Base-by-base conservation (phyloP, 2,797 vertebrate species). In the Epinephelus malabaricus region DNA sequence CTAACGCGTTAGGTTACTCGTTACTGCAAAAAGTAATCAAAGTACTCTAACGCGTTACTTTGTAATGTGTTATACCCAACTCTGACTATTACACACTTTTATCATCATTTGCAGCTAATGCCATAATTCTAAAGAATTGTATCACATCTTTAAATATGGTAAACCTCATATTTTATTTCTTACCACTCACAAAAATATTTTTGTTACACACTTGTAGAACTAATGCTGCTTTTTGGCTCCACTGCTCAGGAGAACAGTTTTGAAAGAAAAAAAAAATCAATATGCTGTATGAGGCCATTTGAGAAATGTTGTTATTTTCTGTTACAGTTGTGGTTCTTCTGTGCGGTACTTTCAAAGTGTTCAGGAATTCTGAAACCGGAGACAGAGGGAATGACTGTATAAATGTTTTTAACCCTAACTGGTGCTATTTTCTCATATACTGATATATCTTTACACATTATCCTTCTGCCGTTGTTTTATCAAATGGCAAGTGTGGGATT, bases 261-360 rank as follows among this genome's bases (percentile, higher is more conserved):
- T 23, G 27, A 27, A 14, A 66, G 45, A 76, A 58, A 45, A 59
- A 18, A 18, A 25, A 68, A 67, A 62, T 59, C 38, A 67, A 54
- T 63, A 54, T 34, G 10, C 50, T 77, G 21, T 19, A 64, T 53
- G 10, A 59, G 27, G 27, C 67, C 2, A 1, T 63, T 58, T 58
- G 19, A 67, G 15, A 34, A 15, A 55, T 43, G 8, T 66, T 49
- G 30, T 75, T 21, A 71, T 75, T 30, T 40, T 78, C 65, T 23
- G 14, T n/a, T 19, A 15, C 56, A 64, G 53, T 54, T 56, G 15
- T 34, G 10, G 10, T 60, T 73, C 11, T 46, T 45, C 8, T 70
- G 19, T 13, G 21, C 13, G 17, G 30, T 23, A 17, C 25, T 43
- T 38, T 43, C 5, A 30, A 50, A 40, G 19, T 64, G 25, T 46